Percentiles rank a stretch among this genome's conserved stretches.
Conservation (phyloP, 2,888 invertebrate species). For the Pterostichus niger region DNA sequence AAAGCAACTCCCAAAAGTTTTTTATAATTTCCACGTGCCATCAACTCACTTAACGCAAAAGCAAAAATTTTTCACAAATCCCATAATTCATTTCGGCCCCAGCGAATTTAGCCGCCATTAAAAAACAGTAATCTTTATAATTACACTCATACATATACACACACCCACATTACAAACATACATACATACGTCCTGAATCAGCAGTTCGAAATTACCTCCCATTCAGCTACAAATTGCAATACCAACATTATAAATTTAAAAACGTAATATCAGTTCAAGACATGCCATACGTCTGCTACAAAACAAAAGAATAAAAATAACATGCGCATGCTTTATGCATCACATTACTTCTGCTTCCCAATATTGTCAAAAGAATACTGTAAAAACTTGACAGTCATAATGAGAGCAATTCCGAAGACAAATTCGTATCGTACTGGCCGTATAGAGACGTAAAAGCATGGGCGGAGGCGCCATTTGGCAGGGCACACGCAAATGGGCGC, state of each 20-base stretch:
- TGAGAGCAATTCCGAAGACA: conserved; percentile 57
- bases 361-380: conserved; percentile 55
- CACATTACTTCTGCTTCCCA: conserved; percentile 43
- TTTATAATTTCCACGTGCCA: conserved; percentile 24
- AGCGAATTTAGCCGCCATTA: conserved; percentile 31
- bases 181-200: conserved; percentile 37
- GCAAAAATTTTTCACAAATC: conserved; percentile 2
- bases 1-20: conserved; percentile 16
- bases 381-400: conserved; percentile 60
- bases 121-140: conserved; percentile 44
- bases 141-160: conserved; percentile 14
- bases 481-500: conserved; percentile 11
- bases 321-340: neutral
- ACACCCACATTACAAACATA: conserved; percentile 1
- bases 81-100: conserved; percentile 22
- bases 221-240: neutral
- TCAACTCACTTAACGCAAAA: neutral
- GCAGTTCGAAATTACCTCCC: neutral
- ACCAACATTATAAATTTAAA: conserved; percentile 25
- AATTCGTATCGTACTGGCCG: conserved; percentile 46
- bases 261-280: conserved; percentile 1
- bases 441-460: conserved; percentile 57
- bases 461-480: neutral
- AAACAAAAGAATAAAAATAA: conserved; percentile 48
- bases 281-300: neutral